Conservation (phyloP, 2,888 invertebrate species). For the Coelogynopora nodosa region DNA sequence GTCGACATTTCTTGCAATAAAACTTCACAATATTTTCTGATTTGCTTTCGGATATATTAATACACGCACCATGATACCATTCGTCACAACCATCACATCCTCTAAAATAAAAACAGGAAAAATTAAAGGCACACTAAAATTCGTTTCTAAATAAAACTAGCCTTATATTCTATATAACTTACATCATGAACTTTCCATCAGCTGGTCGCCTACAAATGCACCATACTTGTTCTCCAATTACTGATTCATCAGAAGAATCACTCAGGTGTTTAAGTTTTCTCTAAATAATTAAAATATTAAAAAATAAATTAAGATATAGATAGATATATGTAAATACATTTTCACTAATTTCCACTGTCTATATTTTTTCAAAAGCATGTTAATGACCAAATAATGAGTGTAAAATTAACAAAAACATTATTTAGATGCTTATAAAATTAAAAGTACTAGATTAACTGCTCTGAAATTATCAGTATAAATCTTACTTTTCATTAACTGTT, state of each 20-base stretch:
- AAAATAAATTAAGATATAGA: too few species aligned
- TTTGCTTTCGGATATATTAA: constrained; percentile 85
- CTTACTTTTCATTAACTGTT: too few species aligned
- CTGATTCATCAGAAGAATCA: neutral
- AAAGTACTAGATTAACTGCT: too few species aligned
- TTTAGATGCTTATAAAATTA: too few species aligned
- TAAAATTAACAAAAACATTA: too few species aligned
- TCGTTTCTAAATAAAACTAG: neutral
- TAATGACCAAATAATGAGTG: too few species aligned
- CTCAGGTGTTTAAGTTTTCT: constrained; percentile 1
- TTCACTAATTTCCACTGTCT: too few species aligned
- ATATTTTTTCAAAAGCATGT: too few species aligned
- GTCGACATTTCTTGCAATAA: constrained; percentile 68
- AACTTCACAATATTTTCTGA: constrained; percentile 88
- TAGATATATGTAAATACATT: too few species aligned
- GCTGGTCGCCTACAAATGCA: constrained; percentile 90
- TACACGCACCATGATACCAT: constrained; percentile 97
- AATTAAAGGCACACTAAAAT: neutral
- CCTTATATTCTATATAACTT: neutral
- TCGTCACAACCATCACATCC: constrained; percentile 97
- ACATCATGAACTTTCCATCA: constrained; percentile 88
- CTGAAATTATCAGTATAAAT: too few species aligned
- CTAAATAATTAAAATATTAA: neutral
- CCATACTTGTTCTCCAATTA: constrained; percentile 64
- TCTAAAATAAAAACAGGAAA: constrained; percentile 46